Evolutionary conservation across 2,888 invertebrate species (phyloP).

Genomic region (Steinernema hermaphroditum): DNA sequence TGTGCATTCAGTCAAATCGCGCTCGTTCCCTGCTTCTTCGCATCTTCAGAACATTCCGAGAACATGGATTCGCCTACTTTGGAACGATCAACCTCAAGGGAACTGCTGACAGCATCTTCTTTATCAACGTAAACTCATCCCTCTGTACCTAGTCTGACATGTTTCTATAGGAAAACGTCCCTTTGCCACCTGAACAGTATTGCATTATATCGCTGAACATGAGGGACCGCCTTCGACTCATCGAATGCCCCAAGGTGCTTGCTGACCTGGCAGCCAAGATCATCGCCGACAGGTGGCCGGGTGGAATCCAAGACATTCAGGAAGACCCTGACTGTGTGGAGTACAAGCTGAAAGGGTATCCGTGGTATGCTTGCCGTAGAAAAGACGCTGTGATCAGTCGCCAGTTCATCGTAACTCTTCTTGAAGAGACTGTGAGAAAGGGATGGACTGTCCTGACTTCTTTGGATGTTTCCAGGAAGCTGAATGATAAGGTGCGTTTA

Average conservation of each 20-base stretch:
- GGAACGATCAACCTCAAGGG: slow-evolving; percentile 40
- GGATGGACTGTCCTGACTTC: slow-evolving; percentile 34
- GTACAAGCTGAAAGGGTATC: not conserved
- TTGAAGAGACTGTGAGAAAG: not conserved
- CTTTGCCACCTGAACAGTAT: not conserved
- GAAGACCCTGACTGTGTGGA: not conserved
- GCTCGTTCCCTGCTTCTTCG: slow-evolving; percentile 32
- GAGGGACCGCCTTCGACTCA: slow-evolving; percentile 33
- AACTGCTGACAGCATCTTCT: slow-evolving; percentile 39
- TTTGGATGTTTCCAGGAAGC: slow-evolving; percentile 32
- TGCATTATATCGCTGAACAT: slow-evolving; percentile 34
- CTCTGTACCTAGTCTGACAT: not conserved
- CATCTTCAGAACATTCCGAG: slow-evolving; percentile 32
- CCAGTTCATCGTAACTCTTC: slow-evolving; percentile 27
- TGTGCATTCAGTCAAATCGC: not conserved
- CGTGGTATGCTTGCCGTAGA: not conserved
- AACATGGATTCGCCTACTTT: not conserved
- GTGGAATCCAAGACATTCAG: not conserved
- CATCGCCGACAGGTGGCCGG: not conserved
- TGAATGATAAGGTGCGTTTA: slow-evolving; percentile 36
- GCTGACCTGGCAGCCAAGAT: not conserved
- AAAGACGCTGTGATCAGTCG: not conserved
- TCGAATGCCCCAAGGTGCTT: not conserved
- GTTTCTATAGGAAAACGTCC: not conserved
- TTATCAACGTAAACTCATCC: not conserved